These are phyloP conservation scores for Oncopeltus fasciatus DNA, from an alignment of 1,140 invertebrate species.

Conservation along the genomic window DNA sequence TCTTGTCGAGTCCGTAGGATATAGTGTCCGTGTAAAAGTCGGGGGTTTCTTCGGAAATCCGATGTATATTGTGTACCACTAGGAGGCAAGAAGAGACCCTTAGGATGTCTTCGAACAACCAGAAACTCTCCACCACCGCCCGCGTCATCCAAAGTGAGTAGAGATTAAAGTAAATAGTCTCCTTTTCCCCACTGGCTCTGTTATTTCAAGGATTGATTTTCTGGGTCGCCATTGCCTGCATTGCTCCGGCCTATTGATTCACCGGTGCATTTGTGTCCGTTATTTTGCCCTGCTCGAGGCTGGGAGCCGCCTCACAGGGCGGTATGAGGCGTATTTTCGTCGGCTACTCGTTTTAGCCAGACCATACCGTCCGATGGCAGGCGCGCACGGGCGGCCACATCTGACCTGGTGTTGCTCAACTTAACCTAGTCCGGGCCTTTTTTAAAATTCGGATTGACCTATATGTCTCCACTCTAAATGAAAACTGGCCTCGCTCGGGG, in stretches of 20 bases:
- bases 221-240: slow-evolving; percentile 24
- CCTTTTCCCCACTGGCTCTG: neutral
- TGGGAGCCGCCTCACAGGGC: too few species aligned
- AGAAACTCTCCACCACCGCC: slow-evolving; percentile 54
- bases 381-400: too few species aligned
- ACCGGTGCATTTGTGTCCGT: slow-evolving; percentile 8
- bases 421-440: neutral
- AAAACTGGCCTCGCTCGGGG: neutral
- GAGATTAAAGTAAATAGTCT: neutral
- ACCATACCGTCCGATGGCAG: too few species aligned
- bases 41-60: slow-evolving; percentile 21
- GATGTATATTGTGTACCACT: slow-evolving; percentile 23
- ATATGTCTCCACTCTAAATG: neutral
- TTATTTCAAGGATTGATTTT: slow-evolving; percentile 20
- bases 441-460: neutral
- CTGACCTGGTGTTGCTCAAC: neutral
- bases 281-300: too few species aligned
- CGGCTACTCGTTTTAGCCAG: too few species aligned
- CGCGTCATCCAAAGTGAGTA: slow-evolving; percentile 58
- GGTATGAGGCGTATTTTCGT: too few species aligned
- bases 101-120: slow-evolving; percentile 40
- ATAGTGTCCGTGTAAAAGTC: slow-evolving; percentile 20
- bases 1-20: slow-evolving; percentile 18
- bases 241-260: slow-evolving; percentile 22
- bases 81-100: neutral